phyloP scores from a whole-genome alignment of 1,140 invertebrate species.

The Pseudomyrmex dendroicus region DNA sequence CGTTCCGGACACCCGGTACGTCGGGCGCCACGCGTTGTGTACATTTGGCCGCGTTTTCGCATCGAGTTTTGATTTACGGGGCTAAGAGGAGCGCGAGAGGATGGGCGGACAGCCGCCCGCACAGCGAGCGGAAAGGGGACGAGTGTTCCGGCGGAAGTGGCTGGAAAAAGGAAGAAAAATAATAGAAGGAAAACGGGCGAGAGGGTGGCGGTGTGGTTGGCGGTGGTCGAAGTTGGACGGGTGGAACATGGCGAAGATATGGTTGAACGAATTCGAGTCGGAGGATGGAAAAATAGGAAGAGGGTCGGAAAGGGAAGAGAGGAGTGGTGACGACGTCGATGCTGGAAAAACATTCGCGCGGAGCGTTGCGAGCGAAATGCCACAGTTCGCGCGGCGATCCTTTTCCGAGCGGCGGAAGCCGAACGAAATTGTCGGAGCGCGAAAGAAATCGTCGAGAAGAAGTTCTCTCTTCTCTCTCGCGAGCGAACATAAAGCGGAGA shows the following conservation, averaged over 20 bases:
- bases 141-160: conserved; percentile 60
- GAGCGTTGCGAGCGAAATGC: conserved; percentile 61
- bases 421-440: conserved; percentile 65
- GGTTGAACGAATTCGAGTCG: conserved; percentile 64
- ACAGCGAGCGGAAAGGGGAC: conserved; percentile 17
- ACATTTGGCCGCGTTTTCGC: conserved; percentile 78
- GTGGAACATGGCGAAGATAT: conserved; percentile 64
- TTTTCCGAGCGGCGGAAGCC: conserved; percentile 64
- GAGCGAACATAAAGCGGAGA: conserved; percentile 49
- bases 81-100: conserved; percentile 42
- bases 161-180: conserved; percentile 68
- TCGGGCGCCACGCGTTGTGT: conserved; percentile 66
- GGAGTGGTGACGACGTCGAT: conserved; percentile 33
- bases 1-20: conserved; percentile 79
- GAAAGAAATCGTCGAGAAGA: conserved; percentile 68
- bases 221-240: conserved; percentile 42
- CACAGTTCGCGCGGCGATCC: conserved; percentile 56
- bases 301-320: neutral
- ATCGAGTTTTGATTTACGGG: conserved; percentile 76
- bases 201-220: neutral
- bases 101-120: conserved; percentile 38
- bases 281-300: conserved; percentile 39
- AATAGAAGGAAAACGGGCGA: conserved; percentile 38
- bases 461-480: conserved; percentile 43
- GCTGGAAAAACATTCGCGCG: conserved; percentile 66